A percentile compares a stretch with the other conserved stretches of the same genome.
phyloP scores from a whole-genome alignment of 2,888 invertebrate genomes.

The Molorchus minor region DNA sequence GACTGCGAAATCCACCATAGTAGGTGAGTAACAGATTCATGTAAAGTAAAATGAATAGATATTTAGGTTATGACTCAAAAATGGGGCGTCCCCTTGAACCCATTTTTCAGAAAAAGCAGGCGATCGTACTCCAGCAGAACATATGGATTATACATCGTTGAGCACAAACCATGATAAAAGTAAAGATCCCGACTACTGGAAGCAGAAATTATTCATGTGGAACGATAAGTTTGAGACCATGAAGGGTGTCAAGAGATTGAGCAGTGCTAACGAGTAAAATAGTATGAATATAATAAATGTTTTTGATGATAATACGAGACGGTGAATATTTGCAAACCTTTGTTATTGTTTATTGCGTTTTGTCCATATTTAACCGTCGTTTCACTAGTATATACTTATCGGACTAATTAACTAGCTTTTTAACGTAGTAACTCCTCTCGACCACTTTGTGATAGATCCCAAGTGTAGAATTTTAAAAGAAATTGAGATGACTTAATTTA shows the following conservation, averaged over 20 bases:
- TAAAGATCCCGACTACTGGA: slow-evolving; percentile 53
- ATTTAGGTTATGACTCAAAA: too few relatives aligned
- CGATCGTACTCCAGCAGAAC: slow-evolving; percentile 34
- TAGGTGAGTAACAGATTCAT: too few relatives aligned
- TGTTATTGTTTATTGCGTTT: slow-evolving; percentile 11
- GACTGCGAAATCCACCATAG: slow-evolving; percentile 40
- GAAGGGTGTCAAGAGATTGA: slow-evolving; percentile 36
- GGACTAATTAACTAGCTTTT: slow-evolving; percentile 19
- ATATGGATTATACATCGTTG: slow-evolving; percentile 17
- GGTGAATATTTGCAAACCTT: slow-evolving; percentile 7
- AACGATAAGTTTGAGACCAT: slow-evolving; percentile 47
- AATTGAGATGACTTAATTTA: slow-evolving; percentile 19
- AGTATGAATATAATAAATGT: neutral
- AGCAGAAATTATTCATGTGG: slow-evolving; percentile 54
- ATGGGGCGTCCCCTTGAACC: too few relatives aligned
- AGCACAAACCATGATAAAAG: slow-evolving; percentile 11
- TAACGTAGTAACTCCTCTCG: slow-evolving; percentile 9
- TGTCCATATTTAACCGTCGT: slow-evolving; percentile 1
- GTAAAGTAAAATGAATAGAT: too few relatives aligned
- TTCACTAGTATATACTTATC: slow-evolving; percentile 4
- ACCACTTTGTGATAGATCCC: slow-evolving; percentile 20
- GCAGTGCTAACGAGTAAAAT: slow-evolving; percentile 30
- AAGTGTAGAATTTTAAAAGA: slow-evolving; percentile 13
- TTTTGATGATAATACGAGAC: neutral
- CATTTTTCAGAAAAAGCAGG: slow-evolving; percentile 40